Evolutionary conservation across 2,113 vertebrate genomes (phyloP).

Genomic region (Ursus arctos): DNA sequence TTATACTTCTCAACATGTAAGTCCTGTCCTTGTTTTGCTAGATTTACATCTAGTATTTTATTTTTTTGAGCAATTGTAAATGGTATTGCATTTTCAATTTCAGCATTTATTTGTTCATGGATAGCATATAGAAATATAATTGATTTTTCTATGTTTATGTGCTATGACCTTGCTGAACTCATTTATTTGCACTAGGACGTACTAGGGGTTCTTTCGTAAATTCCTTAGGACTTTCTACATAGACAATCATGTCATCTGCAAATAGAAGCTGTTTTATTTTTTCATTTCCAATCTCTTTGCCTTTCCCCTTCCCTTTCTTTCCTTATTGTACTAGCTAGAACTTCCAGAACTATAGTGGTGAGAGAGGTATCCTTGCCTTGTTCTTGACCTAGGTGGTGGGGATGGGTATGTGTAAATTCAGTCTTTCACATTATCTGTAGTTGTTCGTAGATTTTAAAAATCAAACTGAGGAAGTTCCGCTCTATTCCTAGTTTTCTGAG

Average conservation of each 20-base stretch:
- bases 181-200: not conserved
- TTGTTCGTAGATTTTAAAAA: not conserved
- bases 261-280: not conserved
- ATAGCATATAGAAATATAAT: not conserved
- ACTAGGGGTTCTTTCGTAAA: not conserved
- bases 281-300: not conserved
- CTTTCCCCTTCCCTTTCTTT: not conserved
- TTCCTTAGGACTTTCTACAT: not conserved
- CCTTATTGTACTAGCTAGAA: not conserved
- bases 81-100: not conserved
- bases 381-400: not conserved
- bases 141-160: not conserved
- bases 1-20: not conserved
- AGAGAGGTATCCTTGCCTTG: not conserved
- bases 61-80: not conserved
- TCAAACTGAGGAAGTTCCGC: not conserved
- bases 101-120: not conserved
- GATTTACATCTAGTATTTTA: not conserved
- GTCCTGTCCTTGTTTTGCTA: not conserved
- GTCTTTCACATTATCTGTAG: not conserved
- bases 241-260: not conserved
- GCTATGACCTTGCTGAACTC: not conserved
- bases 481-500: not conserved
- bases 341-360: not conserved
- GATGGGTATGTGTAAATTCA: not conserved